Percentiles rank a stretch among this genome's conserved stretches.
Evolutionary conservation across 2,113 vertebrate species (phyloP).

Genomic region (Propithecus coquereli): DNA sequence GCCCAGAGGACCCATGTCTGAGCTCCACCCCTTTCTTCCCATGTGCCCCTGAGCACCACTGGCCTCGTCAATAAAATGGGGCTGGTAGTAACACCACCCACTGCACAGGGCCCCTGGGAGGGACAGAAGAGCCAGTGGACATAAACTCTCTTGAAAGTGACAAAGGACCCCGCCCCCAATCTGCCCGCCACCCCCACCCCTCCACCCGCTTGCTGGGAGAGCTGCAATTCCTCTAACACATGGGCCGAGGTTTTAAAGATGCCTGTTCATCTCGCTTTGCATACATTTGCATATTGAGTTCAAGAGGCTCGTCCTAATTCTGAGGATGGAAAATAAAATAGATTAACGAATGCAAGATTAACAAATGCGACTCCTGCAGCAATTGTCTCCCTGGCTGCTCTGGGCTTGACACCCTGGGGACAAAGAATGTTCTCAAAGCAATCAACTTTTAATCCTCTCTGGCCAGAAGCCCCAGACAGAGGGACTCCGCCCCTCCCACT

Average conservation of each 20-base stretch:
- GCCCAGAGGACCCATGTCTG: too few relatives aligned
- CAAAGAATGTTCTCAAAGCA: slow-evolving; percentile 43
- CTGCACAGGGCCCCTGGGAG: neutral
- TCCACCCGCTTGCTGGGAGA: neutral
- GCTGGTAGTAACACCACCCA: too few relatives aligned
- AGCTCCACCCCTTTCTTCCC: neutral
- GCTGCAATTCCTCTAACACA: slow-evolving; percentile 46
- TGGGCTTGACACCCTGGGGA: slow-evolving; percentile 48
- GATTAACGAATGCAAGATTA: slow-evolving; percentile 65
- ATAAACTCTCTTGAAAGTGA: neutral
- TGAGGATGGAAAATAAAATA: slow-evolving; percentile 74
- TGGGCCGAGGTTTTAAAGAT: slow-evolving; percentile 37
- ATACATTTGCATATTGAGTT: slow-evolving; percentile 77
- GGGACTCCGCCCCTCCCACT: neutral
- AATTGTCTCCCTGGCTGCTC: slow-evolving; percentile 60
- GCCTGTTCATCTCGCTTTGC: slow-evolving; percentile 72
- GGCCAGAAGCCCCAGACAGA: neutral
- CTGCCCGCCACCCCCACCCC: neutral
- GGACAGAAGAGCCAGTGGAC: neutral
- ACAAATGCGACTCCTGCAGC: slow-evolving; percentile 59
- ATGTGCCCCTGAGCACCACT: accelerated
- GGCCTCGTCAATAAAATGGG: neutral
- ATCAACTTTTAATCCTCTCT: slow-evolving; percentile 22
- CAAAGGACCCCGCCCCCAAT: neutral
- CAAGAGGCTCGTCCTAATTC: slow-evolving; percentile 72